Conservation (phyloP, 2,113 vertebrate species). For the Bufo bufo region DNA sequence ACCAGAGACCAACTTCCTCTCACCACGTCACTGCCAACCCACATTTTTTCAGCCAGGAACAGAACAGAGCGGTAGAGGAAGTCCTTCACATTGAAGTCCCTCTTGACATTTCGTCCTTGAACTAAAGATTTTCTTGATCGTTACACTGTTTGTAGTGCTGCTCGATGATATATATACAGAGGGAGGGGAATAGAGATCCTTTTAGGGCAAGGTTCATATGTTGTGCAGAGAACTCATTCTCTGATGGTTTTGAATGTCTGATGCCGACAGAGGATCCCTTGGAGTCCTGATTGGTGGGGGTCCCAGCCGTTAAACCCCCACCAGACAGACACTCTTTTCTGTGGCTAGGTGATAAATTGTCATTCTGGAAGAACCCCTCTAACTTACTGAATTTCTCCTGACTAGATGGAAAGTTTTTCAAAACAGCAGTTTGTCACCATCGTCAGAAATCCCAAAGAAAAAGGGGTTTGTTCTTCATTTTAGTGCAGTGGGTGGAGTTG, state of each 20-base stretch:
- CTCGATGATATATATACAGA: not conserved
- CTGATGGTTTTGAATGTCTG: not conserved
- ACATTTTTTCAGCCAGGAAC: not conserved
- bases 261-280: too few relatives aligned
- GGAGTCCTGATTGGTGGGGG: too few relatives aligned
- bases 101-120: slow-evolving; percentile 31
- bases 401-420: too few relatives aligned
- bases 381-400: too few relatives aligned
- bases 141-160: not conserved
- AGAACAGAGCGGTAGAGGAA: not conserved
- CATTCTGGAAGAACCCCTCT: too few relatives aligned
- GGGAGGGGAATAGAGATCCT: too few relatives aligned
- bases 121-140: not conserved
- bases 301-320: too few relatives aligned
- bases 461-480: not conserved
- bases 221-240: not conserved
- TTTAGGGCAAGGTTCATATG: not conserved
- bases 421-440: not conserved
- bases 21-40: not conserved
- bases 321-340: too few relatives aligned
- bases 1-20: slow-evolving; percentile 5
- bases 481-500: not conserved
- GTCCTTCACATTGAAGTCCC: slow-evolving; percentile 16
- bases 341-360: too few relatives aligned
- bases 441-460: not conserved